phyloP scores from a whole-genome alignment of 2,888 invertebrate genomes.

The Physocephala rufipes region DNA sequence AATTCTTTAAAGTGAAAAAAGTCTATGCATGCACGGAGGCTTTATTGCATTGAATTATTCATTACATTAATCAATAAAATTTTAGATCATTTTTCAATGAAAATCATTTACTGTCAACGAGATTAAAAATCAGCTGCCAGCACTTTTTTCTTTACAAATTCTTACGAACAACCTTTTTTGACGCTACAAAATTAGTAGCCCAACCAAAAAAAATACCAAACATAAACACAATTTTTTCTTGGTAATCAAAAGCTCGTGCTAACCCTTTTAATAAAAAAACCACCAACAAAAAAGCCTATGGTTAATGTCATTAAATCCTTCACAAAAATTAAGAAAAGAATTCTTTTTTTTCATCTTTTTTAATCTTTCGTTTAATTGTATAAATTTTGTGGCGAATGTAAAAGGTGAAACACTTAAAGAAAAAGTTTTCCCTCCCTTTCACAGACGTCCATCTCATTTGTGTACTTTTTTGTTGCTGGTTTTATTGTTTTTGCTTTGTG shows the following conservation, averaged over 20 bases:
- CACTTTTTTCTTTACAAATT: slow-evolving; percentile 1
- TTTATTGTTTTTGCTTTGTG: slow-evolving; percentile 46
- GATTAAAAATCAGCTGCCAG: slow-evolving; percentile 25
- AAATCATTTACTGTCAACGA: slow-evolving; percentile 41
- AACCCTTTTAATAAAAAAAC: not conserved
- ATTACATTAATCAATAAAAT: slow-evolving; percentile 28
- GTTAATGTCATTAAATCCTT: slow-evolving; percentile 46
- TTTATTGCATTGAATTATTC: slow-evolving; percentile 31
- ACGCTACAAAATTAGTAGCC: too few relatives aligned
- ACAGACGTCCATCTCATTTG: slow-evolving; percentile 7
- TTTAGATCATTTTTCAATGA: not conserved
- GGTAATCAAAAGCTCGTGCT: slow-evolving; percentile 27
- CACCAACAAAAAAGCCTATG: slow-evolving; percentile 43
- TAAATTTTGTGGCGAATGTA: slow-evolving; percentile 33
- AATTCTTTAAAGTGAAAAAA: slow-evolving; percentile 35
- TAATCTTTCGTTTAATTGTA: slow-evolving; percentile 39
- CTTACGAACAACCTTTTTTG: too few relatives aligned
- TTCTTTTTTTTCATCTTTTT: slow-evolving; percentile 37
- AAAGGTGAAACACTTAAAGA: slow-evolving; percentile 50
- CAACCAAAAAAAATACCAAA: too few relatives aligned
- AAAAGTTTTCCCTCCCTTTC: slow-evolving; percentile 32
- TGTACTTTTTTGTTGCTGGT: slow-evolving; percentile 18
- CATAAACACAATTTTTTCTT: slow-evolving; percentile 35
- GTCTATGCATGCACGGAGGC: too few relatives aligned
- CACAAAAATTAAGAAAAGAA: slow-evolving; percentile 29